A percentile compares a stretch with the other conserved stretches of the same genome.
Conservation (phyloP, 2,113 vertebrate species). For the Buteo buteo region DNA sequence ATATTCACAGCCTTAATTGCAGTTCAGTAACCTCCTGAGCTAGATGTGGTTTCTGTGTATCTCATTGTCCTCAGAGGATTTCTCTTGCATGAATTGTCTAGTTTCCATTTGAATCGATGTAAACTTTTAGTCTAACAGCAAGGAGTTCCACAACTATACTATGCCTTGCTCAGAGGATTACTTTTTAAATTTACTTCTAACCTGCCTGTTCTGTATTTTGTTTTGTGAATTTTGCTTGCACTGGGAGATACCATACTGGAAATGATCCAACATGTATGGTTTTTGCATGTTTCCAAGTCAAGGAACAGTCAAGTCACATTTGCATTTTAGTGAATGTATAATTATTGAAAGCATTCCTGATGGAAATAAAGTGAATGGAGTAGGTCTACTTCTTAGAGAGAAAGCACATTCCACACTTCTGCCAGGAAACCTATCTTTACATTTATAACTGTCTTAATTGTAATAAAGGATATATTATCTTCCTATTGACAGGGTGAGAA, state of each 20-base stretch:
- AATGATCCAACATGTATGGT: background rate
- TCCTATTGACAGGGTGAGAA: slow-evolving; percentile 80
- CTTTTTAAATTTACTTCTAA: background rate
- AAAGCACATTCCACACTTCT: background rate
- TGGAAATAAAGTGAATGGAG: background rate
- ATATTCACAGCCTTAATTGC: background rate
- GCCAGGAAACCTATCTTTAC: background rate
- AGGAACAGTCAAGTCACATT: background rate
- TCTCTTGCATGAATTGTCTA: background rate
- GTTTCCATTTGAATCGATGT: background rate
- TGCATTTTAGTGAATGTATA: background rate
- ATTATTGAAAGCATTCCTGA: background rate
- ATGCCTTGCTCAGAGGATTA: background rate
- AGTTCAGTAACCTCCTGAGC: background rate
- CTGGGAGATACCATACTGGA: background rate
- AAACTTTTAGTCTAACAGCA: background rate
- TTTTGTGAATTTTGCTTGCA: background rate
- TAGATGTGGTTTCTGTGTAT: background rate
- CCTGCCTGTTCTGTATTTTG: background rate
- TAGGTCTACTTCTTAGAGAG: background rate
- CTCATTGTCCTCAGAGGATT: background rate
- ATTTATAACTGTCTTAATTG: background rate
- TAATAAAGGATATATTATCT: background rate
- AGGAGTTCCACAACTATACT: background rate
- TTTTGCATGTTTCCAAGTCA: background rate